Conservation (phyloP, 2,888 invertebrate species). For the Tridacna crocea region DNA sequence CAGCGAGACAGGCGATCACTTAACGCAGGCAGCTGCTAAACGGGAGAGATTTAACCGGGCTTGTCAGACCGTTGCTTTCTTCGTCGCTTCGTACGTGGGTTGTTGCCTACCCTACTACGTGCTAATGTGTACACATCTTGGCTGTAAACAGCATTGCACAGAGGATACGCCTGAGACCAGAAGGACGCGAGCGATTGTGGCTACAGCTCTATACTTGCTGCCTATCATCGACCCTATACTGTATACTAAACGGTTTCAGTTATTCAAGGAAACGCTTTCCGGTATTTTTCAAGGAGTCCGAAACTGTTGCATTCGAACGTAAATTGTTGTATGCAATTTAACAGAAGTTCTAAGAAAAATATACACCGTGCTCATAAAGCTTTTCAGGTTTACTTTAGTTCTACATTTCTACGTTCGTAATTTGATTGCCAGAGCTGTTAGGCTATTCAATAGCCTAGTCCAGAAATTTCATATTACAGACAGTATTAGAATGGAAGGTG, state of each 20-base stretch:
- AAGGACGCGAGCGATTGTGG: slow-evolving; percentile 25
- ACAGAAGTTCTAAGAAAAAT: no score
- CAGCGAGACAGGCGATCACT: background rate
- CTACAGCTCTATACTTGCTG: slow-evolving; percentile 28
- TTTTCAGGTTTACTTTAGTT: no score
- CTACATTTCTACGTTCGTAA: no score
- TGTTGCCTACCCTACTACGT: slow-evolving; percentile 44
- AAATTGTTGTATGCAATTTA: no score
- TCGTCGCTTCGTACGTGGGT: slow-evolving; percentile 45
- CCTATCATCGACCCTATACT: slow-evolving; percentile 43
- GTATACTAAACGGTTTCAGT: slow-evolving; percentile 35
- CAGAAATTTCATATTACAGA: no score
- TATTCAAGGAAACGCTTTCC: slow-evolving; percentile 20
- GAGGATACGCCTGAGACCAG: slow-evolving; percentile 33
- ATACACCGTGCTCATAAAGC: no score
- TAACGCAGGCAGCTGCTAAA: slow-evolving; percentile 8
- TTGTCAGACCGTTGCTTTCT: slow-evolving; percentile 40
- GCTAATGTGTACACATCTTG: slow-evolving; percentile 23
- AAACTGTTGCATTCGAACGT: no score
- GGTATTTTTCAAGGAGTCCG: no score
- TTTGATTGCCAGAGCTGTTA: no score
- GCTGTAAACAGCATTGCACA: slow-evolving; percentile 16
- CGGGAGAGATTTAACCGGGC: slow-evolving; percentile 33
- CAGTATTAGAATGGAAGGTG: no score
- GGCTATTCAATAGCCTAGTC: no score